A percentile compares a stretch with the other conserved stretches of the same genome.
phyloP scores from a whole-genome alignment of 2,113 vertebrate species.

The Rynchops niger region DNA sequence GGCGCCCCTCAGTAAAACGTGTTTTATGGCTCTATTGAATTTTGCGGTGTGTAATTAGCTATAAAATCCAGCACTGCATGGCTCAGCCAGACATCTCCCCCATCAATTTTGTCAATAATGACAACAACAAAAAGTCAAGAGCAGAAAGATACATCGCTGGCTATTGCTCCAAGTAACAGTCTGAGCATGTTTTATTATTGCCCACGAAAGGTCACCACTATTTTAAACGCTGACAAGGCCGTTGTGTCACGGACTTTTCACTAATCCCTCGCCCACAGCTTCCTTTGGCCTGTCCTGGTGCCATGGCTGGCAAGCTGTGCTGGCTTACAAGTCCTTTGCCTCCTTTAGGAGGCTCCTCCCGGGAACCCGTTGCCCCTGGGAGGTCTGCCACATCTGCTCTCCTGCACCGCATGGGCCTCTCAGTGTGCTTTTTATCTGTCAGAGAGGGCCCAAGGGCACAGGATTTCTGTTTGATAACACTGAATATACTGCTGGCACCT shows the following conservation, averaged over 20 bases:
- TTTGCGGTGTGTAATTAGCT: slow-evolving; percentile 67
- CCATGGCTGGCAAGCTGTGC: neutral
- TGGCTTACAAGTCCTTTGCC: neutral
- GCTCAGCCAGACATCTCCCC: slow-evolving; percentile 31
- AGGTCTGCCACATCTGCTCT: neutral
- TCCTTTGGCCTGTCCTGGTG: neutral
- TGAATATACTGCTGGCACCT: neutral
- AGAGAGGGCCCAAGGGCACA: neutral
- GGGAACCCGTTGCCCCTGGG: too few relatives aligned
- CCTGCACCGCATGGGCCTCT: neutral
- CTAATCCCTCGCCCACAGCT: neutral
- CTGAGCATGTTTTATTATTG: neutral
- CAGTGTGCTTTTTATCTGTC: neutral
- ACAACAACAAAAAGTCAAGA: slow-evolving; percentile 42
- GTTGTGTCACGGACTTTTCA: neutral
- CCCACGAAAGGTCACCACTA: neutral
- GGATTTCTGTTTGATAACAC: neutral
- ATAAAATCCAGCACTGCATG: slow-evolving; percentile 39
- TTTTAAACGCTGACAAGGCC: slow-evolving; percentile 3
- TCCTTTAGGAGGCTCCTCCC: neutral
- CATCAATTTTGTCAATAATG: slow-evolving; percentile 39
- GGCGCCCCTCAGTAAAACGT: neutral
- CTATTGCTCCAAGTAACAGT: neutral
- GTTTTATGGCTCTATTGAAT: slow-evolving; percentile 55
- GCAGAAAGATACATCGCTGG: neutral